phyloP scores from a whole-genome alignment of 2,797 vertebrate species.

The Eidolon dupreanum region DNA sequence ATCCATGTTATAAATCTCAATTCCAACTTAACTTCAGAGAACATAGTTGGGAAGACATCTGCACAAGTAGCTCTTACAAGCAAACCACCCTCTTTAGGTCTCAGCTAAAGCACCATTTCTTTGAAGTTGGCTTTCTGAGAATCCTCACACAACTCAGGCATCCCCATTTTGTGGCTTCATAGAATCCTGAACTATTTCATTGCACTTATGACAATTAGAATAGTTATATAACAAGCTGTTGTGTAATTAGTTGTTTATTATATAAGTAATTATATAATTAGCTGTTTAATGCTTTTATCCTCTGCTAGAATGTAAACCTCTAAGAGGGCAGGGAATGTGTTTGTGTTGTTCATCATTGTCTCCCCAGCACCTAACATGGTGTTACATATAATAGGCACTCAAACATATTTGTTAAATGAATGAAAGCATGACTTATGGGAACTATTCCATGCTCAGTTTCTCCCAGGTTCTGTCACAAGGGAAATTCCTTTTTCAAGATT shows the following conservation, averaged over 20 bases:
- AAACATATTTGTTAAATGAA: conserved; percentile 14
- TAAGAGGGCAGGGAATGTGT: not conserved
- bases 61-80: not conserved
- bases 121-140: conserved; percentile 34
- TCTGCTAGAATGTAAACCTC: not conserved
- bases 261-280: not conserved
- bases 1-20: not conserved
- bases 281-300: not conserved
- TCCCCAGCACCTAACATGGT: not conserved
- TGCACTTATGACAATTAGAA: not conserved
- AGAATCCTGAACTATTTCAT: not conserved
- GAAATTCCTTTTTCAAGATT: not conserved
- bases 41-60: not conserved
- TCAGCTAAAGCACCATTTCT: not conserved
- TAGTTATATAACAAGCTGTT: not conserved
- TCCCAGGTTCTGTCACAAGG: not conserved
- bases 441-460: not conserved
- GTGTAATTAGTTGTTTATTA: not conserved
- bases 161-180: not conserved
- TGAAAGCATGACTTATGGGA: not conserved
- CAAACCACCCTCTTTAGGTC: not conserved
- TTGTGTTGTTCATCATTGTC: not conserved
- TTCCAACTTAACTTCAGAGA: not conserved
- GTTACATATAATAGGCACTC: not conserved
- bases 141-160: not conserved